Evolutionary conservation across 2,888 invertebrate genomes (phyloP), one percentile per base, ranked within the genome.

Genomic region (Eledona agricola): DNA sequence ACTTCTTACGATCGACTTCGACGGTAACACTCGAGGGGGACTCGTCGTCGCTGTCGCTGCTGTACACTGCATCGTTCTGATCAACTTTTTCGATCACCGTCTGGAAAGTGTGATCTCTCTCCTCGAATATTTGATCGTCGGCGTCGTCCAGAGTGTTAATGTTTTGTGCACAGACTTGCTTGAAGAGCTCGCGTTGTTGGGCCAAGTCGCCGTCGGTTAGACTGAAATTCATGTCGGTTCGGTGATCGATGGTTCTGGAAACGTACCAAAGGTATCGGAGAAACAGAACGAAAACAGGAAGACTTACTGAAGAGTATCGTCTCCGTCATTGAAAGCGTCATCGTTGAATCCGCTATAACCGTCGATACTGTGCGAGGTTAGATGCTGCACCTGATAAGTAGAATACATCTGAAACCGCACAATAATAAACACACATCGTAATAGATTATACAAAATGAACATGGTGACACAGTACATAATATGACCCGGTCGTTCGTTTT

Each of bases 361-460:
- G 63, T 84, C 83, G 58, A 81, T 80, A 69, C 82, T 83, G 60
- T 79, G 80, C 53, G 82, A 79, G 13, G 82, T 80, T 75, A 84
- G 78, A 72, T 83, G 80, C 72, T 84, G 84, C 66, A 80, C 79
- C 76, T 85, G 83, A 73, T 83, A 85, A 66, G 82, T 81, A 63
- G 79, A 75, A 74, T 78, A 83, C 65, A 79, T 77, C 82, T 81
- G 70, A 50, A 66, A 67, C 49, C 52, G 40, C 11, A 9, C 25
- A 64, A 63, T 59, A 64, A 66, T 13, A 19, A 52, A 38, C 31
- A 19, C 15, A 42, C 29, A 43, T 7, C 9, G 37, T 7, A 5
- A 23, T 23, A 7, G 6, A 7, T 23, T 23, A n/a, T n/a, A n/a
- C n/a, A n/a, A n/a, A n/a, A n/a, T n/a, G n/a, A n/a, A n/a, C n/a